Evolutionary conservation across 2,797 vertebrate species (phyloP).

Genomic region (Distichodus sexfasciatus): DNA sequence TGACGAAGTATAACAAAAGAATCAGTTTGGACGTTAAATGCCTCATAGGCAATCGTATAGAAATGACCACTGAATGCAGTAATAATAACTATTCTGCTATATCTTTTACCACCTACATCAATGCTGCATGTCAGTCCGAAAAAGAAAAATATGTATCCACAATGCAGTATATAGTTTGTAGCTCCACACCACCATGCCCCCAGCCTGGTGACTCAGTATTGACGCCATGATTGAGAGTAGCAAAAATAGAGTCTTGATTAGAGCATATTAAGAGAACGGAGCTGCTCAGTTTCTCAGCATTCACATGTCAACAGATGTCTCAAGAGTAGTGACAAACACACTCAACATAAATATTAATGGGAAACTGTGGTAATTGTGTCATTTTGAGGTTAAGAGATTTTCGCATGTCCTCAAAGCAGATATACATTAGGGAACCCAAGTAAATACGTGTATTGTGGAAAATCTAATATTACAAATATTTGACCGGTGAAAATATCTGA

Average conservation of each 20-base stretch:
- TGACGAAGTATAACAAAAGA: background rate
- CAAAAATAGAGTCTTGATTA: slow-evolving; percentile 47
- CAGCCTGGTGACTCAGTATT: slow-evolving; percentile 7
- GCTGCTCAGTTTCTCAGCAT: slow-evolving; percentile 22
- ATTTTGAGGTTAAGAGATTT: background rate
- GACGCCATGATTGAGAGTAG: slow-evolving; percentile 2
- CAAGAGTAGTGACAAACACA: slow-evolving; percentile 4
- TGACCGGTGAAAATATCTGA: too few relatives aligned
- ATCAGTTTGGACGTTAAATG: background rate
- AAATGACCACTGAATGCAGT: background rate
- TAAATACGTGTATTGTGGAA: too few relatives aligned
- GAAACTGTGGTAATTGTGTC: too few relatives aligned
- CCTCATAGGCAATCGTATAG: background rate
- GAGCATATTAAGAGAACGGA: slow-evolving; percentile 16
- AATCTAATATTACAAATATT: too few relatives aligned
- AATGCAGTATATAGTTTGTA: background rate
- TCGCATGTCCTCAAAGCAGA: too few relatives aligned
- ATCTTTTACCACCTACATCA: too few relatives aligned
- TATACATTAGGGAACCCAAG: too few relatives aligned
- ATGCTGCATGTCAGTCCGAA: background rate
- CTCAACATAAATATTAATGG: background rate
- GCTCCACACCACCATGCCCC: background rate
- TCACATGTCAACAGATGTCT: background rate
- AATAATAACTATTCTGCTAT: too few relatives aligned
- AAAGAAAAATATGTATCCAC: background rate